Evolutionary conservation across 2,113 vertebrate genomes (phyloP), one percentile per base, ranked within the genome.

Genomic region (Corydoras sp.): DNA sequence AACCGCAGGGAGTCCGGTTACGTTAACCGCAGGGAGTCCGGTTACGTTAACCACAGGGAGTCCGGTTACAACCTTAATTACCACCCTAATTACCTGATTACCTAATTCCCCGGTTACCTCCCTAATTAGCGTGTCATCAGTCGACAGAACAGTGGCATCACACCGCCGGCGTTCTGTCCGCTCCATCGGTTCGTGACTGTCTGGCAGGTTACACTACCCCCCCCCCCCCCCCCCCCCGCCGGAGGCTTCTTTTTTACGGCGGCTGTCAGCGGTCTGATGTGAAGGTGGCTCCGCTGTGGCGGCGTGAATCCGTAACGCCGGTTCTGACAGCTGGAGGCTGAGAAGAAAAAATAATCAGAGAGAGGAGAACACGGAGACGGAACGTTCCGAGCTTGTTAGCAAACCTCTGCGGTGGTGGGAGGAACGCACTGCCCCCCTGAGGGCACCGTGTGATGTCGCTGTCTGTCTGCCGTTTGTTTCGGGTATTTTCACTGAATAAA

Each of bases 401-500:
- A 75, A 77, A 71, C 75, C 76, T 82, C 74, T 72, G 65, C 29
- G 80, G 81, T 70, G 79, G 79, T 82, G 76, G 77, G 81, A 78
- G 80, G 71, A 63, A 65, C 54, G 51, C 65, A 69, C 71, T 79
- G 69, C 75, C 80, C 83, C 82, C 82, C 78, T 62, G 81, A 84
- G 85, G 76, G 80, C 75, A 77, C 70, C 80, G 81, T 88, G 85
- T 87, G 85, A 86, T 86, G 85, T 87, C 84, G 81, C 82, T 79
- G 76, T 81, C 82, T 87, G 84, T 88, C 84, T 88, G 85, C 80
- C 84, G 79, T 88, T 87, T 82, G 79, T 82, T 79, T 82, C 81
- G 80, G 66, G 77, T 58, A 69, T 68, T 83, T 85, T 81, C 72
- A 43, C 55, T 80, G 77, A 86, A 82, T 79, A 87, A 79, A 81